Conservation (phyloP, 2,888 invertebrate species). For the Ectemnius lituratus region DNA sequence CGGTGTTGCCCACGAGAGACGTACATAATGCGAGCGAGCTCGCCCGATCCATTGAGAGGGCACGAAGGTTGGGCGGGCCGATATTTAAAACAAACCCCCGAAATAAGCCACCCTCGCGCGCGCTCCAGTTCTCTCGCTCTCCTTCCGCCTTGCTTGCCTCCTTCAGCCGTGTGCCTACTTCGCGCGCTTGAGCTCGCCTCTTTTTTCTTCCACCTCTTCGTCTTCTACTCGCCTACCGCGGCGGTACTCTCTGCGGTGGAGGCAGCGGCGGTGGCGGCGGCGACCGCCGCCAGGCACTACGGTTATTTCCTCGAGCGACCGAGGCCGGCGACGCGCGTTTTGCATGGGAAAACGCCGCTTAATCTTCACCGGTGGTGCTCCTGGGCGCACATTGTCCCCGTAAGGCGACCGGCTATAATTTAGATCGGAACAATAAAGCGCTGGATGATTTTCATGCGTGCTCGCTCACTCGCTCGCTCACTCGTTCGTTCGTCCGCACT, state of each 20-base stretch:
- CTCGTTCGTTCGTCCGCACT: not conserved
- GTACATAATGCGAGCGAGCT: slow-evolving; percentile 38
- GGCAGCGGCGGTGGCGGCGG: too few relatives aligned
- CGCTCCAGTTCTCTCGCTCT: slow-evolving; percentile 7
- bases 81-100: slow-evolving; percentile 6
- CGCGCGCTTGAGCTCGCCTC: too few relatives aligned
- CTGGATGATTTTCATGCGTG: slow-evolving; percentile 66
- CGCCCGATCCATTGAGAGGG: slow-evolving; percentile 40
- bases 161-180: too few relatives aligned
- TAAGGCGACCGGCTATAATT: slow-evolving; percentile 55
- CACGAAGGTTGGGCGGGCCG: not conserved
- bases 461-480: slow-evolving; percentile 24
- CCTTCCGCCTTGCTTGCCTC: not conserved
- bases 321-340: slow-evolving; percentile 33
- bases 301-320: slow-evolving; percentile 45
- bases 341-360: slow-evolving; percentile 60
- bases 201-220: too few relatives aligned
- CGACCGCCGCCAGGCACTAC: slow-evolving; percentile 10
- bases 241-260: slow-evolving; percentile 7
- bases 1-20: slow-evolving; percentile 46
- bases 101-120: slow-evolving; percentile 2
- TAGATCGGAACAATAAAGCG: slow-evolving; percentile 60
- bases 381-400: slow-evolving; percentile 60
- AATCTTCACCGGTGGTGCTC: slow-evolving; percentile 64
- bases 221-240: too few relatives aligned